Base-by-base conservation (phyloP, 2,113 vertebrate species). In the Phalacrocorax pelagicus region DNA sequence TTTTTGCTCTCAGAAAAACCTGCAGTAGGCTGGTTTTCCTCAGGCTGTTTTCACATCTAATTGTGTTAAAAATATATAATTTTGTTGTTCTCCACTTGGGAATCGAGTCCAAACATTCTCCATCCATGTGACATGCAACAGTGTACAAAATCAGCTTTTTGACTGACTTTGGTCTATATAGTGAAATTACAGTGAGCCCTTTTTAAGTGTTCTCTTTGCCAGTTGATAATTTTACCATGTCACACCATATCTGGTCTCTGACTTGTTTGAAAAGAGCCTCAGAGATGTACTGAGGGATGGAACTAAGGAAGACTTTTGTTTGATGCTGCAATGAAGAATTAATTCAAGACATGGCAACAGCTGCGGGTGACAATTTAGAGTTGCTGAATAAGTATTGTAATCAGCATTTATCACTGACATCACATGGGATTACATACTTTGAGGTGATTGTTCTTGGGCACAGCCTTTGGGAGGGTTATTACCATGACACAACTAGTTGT, bases 401-500 rank as follows among this genome's bases (percentile, higher is more conserved):
- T 96, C 78, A 29, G 83, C 85, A 88, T 96, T 97, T 97, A 96
- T 84, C 92, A 84, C 88, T 95, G 92, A 40, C 79, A 82, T 94
- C 95, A 89, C 85, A 89, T 83, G 79, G 65, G 81, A 96, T 97
- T 97, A 95, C 95, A 69, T 94, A 91, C 90, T 97, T 96, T 23
- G 94, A 96, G 94, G 88, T 93, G 86, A 93, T 94, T 96, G 81
- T 97, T 95, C 94, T 90, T 96, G 80, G 82, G 40, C 49, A 29
- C 70, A 91, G 93, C 86, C 93, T 96, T 89, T 38, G 94, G 93
- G 73, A 96, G 91, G 84, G 94, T 96, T 92, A 94, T 97, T 97
- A 82, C 93, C 89, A 78, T 96, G 91, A 91, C 95, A 97, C 83
- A 94, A 58, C 70, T 47, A 81, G 96, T 97, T 98, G 95, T 97